These are phyloP conservation scores for Rhabdornis inornatus DNA, from an alignment of 2,113 vertebrate species.

Conservation along the genomic window DNA sequence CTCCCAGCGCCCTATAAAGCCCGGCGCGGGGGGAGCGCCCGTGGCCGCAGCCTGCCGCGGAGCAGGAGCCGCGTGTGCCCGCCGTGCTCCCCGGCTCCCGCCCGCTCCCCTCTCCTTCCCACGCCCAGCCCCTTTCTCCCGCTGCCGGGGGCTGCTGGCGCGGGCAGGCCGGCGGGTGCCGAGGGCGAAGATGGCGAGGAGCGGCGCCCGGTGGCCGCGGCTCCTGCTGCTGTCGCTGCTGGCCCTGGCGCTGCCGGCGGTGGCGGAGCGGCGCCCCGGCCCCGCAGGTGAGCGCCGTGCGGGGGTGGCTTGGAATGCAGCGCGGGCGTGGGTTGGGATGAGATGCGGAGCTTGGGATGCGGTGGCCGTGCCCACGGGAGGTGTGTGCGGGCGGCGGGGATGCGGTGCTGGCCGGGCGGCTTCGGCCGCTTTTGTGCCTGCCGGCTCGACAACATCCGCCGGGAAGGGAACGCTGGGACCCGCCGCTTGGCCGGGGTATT, in stretches of 20 bases:
- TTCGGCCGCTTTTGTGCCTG: not conserved
- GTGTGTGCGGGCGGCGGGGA: not conserved
- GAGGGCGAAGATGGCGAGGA: slow-evolving; percentile 53
- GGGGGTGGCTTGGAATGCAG: no score
- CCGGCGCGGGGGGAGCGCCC: not conserved
- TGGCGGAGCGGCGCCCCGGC: not conserved
- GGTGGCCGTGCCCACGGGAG: not conserved
- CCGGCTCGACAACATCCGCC: not conserved
- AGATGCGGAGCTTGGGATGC: not conserved
- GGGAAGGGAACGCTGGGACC: not conserved
- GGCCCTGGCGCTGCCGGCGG: slow-evolving; percentile 10
- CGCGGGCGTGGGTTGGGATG: not conserved
- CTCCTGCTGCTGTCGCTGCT: slow-evolving; percentile 23
- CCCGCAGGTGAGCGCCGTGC: slow-evolving; percentile 74
- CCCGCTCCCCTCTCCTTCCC: not conserved
- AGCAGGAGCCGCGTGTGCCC: not conserved
- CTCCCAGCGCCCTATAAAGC: not conserved
- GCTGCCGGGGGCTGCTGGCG: not conserved
- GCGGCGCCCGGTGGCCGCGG: slow-evolving; percentile 35
- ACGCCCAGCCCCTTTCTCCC: not conserved
- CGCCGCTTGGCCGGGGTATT: not conserved
- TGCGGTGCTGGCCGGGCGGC: not conserved
- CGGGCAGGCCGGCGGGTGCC: slow-evolving; percentile 51
- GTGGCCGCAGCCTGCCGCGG: not conserved
- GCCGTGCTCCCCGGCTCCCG: not conserved